Evolutionary conservation across 2,113 vertebrate species (phyloP).

Genomic region (Nibea albiflora): DNA sequence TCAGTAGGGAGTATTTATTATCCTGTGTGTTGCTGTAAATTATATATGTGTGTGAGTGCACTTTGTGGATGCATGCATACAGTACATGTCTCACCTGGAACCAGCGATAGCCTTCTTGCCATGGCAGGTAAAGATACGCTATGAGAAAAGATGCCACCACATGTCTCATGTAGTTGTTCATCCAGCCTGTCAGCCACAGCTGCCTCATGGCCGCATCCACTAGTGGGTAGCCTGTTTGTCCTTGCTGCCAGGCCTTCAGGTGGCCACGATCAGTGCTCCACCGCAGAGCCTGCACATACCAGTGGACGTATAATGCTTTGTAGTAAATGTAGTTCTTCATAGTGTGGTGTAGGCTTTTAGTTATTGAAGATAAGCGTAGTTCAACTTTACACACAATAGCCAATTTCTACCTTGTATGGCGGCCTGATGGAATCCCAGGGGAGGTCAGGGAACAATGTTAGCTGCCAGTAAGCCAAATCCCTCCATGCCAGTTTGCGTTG

Average conservation of each 20-base stretch:
- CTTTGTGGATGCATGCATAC: not conserved
- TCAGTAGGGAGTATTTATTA: not conserved
- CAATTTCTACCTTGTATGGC: slow-evolving; percentile 75
- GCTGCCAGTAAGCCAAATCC: slow-evolving; percentile 83
- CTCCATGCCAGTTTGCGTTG: slow-evolving; percentile 83
- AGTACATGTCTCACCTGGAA: slow-evolving; percentile 72
- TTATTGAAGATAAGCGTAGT: not conserved
- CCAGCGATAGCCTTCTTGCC: slow-evolving; percentile 84
- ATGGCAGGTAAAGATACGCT: slow-evolving; percentile 81
- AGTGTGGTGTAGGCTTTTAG: not conserved
- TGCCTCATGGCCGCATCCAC: slow-evolving; percentile 84
- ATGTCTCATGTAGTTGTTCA: slow-evolving; percentile 84
- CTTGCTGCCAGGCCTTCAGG: slow-evolving; percentile 81
- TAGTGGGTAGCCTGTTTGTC: slow-evolving; percentile 79
- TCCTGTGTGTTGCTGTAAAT: not conserved
- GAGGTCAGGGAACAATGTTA: slow-evolving; percentile 81
- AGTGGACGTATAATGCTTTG: not conserved
- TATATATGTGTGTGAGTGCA: not conserved
- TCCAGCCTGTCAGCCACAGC: slow-evolving; percentile 83
- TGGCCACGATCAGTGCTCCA: slow-evolving; percentile 75
- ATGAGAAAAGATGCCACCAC: slow-evolving; percentile 83
- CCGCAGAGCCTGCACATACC: slow-evolving; percentile 66
- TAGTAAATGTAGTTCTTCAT: not conserved
- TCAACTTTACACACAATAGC: not conserved
- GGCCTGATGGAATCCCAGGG: slow-evolving; percentile 82